These are phyloP conservation scores for Rhinichthys klamathensis DNA, from an alignment of 2,113 vertebrate species.

Conservation along the genomic window DNA sequence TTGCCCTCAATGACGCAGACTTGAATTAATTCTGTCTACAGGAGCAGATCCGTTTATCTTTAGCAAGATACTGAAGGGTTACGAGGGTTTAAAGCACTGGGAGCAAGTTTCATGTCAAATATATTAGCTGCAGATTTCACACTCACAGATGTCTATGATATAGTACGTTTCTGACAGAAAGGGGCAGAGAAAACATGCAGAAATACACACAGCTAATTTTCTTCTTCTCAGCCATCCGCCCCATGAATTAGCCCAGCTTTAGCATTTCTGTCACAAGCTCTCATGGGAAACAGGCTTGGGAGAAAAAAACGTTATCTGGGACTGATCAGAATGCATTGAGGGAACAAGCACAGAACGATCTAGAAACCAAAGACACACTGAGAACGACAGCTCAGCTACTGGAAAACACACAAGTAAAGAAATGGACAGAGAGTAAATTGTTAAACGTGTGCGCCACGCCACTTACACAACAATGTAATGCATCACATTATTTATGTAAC, in stretches of 20 bases:
- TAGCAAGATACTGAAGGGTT: too few species aligned
- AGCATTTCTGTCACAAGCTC: conserved; percentile 36
- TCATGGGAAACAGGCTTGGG: not conserved
- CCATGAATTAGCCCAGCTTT: conserved; percentile 23
- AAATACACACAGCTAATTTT: conserved; percentile 2
- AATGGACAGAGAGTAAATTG: not conserved
- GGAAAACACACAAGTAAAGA: not conserved
- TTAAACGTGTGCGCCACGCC: rapidly evolving
- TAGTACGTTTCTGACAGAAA: not conserved
- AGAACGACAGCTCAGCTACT: not conserved
- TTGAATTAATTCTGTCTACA: too few species aligned
- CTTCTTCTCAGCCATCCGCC: conserved; percentile 7
- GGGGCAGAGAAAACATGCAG: not conserved
- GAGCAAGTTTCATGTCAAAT: too few species aligned
- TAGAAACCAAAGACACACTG: not conserved
- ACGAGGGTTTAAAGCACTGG: too few species aligned
- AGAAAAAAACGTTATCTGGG: conserved; percentile 1
- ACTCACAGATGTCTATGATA: too few species aligned
- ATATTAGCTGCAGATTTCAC: too few species aligned
- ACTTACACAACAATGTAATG: not conserved
- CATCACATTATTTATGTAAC: not conserved
- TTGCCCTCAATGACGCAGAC: too few species aligned
- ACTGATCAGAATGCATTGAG: not conserved
- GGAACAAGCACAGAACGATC: not conserved
- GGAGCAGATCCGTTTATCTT: too few species aligned